Evolutionary conservation across 2,888 invertebrate species (phyloP), one percentile per base, ranked within the genome.

Genomic region (Steromphala cineraria): DNA sequence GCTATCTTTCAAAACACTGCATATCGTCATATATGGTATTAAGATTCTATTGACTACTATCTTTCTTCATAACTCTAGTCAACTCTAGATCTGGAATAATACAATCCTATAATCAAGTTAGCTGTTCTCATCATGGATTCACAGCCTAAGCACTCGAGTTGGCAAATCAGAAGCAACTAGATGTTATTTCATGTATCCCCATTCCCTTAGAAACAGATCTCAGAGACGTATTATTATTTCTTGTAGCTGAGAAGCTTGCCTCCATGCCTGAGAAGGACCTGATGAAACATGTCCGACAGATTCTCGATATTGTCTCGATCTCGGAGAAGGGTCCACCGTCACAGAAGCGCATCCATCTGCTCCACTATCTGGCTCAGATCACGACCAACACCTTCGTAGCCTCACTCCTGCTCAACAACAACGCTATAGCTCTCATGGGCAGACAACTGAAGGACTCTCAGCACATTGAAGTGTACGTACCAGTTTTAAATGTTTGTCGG

Each of bases 271-370:
- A 89, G 46, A 90, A 90, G 79, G 92, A 92, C 52, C 85, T 89
- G 71, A 84, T 86, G 21, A 89, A 91, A 78, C 92, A 93, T 84
- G 79, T 92, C 67, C 88, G 85, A 67, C 80, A 85, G 10, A 84
- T 93, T 15, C 53, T 88, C 7, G 92, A 93, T 71, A 85, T 83
- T 52, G 79, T 92, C 17, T 84, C 81, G 10, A 81, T 80, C 4
- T 80, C 83, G 21, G 93, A 93, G 85, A 92, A 92, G 78, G 93
- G 93, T 0, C 93, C 93, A 0, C 91, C 92, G 0, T 90, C 93
- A 15, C 93, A 93, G 89, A 90, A 91, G 76, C 85, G 92, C 0
- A 87, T 92, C 15, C 92, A 93, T 84, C 86, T 93, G 5, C 85
- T 93, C 7, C 90, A 92, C 81, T 93, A 93, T 80, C 80, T 90